phyloP scores from a whole-genome alignment of 2,888 invertebrate genomes.

The Apoda limacodes region DNA sequence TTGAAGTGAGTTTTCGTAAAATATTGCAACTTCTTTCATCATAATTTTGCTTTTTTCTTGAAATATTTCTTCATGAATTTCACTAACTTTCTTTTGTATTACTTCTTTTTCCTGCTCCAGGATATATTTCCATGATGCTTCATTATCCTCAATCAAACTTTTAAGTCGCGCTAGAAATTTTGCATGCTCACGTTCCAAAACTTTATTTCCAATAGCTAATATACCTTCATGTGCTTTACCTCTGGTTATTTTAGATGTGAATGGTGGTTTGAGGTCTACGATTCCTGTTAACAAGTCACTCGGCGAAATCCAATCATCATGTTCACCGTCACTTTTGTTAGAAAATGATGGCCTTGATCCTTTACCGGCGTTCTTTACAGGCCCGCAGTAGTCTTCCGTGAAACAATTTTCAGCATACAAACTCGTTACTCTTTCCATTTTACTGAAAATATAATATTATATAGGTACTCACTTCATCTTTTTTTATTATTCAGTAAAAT shows the following conservation, averaged over 20 bases:
- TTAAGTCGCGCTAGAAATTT: slow-evolving; percentile 30
- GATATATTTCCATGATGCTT: slow-evolving; percentile 44
- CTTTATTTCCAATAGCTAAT: slow-evolving; percentile 40
- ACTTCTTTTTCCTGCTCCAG: slow-evolving; percentile 34
- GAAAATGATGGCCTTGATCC: too few relatives aligned
- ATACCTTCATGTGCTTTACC: slow-evolving; percentile 54
- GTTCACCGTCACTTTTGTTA: slow-evolving; percentile 1
- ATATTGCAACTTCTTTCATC: slow-evolving; percentile 36
- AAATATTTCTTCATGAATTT: slow-evolving; percentile 36
- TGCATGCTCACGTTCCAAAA: slow-evolving; percentile 33
- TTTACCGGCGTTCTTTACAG: not conserved
- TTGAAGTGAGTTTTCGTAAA: slow-evolving; percentile 44
- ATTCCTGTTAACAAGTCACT: slow-evolving; percentile 50
- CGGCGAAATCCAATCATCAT: slow-evolving; percentile 46
- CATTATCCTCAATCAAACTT: slow-evolving; percentile 36
- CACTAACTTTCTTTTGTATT: slow-evolving; percentile 34
- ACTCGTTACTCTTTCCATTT: slow-evolving; percentile 39
- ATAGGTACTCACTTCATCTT: slow-evolving; percentile 27
- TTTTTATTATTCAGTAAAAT: slow-evolving; percentile 25
- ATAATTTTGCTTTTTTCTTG: slow-evolving; percentile 38
- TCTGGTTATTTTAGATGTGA: slow-evolving; percentile 56
- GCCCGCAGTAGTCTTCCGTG: slow-evolving; percentile 24
- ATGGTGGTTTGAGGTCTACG: slow-evolving; percentile 46
- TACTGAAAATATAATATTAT: slow-evolving; percentile 23
- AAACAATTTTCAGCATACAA: slow-evolving; percentile 49